Evolutionary conservation across 1,140 invertebrate genomes (phyloP), one percentile per base, ranked within the genome.

Genomic region (Delia radicum): DNA sequence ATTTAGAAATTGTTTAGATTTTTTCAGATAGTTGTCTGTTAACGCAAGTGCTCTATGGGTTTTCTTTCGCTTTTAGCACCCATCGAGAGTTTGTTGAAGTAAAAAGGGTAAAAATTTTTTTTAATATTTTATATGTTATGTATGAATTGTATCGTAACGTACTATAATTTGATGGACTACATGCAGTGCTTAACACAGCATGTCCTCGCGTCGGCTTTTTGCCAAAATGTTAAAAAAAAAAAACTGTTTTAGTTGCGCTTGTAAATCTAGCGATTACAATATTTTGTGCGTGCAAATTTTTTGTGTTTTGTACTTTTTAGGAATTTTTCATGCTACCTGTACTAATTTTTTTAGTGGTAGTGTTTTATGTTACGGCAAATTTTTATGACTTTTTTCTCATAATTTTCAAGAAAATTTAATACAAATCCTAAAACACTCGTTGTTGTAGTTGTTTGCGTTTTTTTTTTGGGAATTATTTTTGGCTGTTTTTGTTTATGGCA

Each of bases 311-410:
- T 27, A 62, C 62, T 75, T 72, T 71, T 31, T 29, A 37, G 33
- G 13, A 74, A 84, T 84, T 84, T 82, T 84, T 72, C 77, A 82
- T 76, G 83, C 82, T 84, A 84, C 83, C 83, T 84, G 83, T 84
- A 80, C 77, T 46, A 79, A 84, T 84, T 84, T 84, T 84, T 84
- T 79, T 28, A 65, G 27, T 6, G 29, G 12, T 67, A n/a, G 63
- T 67, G 21, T 18, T 6, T 55, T 18, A 55, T 8, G 48, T 55
- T 24, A 21, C 48, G 48, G 21, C n/a, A 55, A 55, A 21, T 24
- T 55, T 55, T 55, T 55, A 55, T 21, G 18, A 55, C 0, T 21
- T 55, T 55, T 5, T 55, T 55, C 24, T 8, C 4, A 21, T 5
- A 1, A 55, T 21, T 18, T 21, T 24, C 3, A 7, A 55, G 48